These are phyloP conservation scores for Chouioia cunea DNA, from an alignment of 2,888 invertebrate genomes.

Conservation along the genomic window DNA sequence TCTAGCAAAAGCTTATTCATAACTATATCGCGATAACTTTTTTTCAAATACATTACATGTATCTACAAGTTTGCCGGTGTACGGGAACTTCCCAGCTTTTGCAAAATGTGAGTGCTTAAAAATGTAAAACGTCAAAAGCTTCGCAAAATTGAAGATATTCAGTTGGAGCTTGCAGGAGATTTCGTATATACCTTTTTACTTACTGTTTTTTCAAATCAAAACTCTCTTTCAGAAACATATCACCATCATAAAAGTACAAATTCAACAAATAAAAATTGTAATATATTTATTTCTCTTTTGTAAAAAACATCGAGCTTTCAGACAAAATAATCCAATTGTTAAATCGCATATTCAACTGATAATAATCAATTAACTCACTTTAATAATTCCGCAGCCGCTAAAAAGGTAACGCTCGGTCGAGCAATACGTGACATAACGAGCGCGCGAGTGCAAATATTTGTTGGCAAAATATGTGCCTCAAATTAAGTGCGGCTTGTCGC, in stretches of 20 bases:
- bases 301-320: too few relatives aligned
- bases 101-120: too few relatives aligned
- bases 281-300: too few relatives aligned
- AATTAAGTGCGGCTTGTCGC: conserved; percentile 31
- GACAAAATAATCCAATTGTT: background rate
- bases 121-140: conserved; percentile 31
- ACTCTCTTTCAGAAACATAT: too few relatives aligned
- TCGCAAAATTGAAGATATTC: background rate
- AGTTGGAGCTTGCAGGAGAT: background rate
- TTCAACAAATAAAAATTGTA: too few relatives aligned
- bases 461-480: conserved; percentile 6
- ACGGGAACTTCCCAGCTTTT: conserved; percentile 4
- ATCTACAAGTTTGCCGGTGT: conserved; percentile 1
- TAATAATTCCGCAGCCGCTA: background rate
- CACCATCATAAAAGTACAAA: too few relatives aligned
- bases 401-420: too few relatives aligned
- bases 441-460: background rate
- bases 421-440: too few relatives aligned
- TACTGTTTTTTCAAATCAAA: too few relatives aligned
- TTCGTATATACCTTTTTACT: background rate
- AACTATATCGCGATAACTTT: conserved; percentile 25
- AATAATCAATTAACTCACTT: conserved; percentile 10
- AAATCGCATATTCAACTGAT: conserved; percentile 2
- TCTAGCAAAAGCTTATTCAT: background rate
- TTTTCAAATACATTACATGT: conserved; percentile 10